phyloP scores from a whole-genome alignment of 2,113 vertebrate genomes.

The Lontra canadensis region DNA sequence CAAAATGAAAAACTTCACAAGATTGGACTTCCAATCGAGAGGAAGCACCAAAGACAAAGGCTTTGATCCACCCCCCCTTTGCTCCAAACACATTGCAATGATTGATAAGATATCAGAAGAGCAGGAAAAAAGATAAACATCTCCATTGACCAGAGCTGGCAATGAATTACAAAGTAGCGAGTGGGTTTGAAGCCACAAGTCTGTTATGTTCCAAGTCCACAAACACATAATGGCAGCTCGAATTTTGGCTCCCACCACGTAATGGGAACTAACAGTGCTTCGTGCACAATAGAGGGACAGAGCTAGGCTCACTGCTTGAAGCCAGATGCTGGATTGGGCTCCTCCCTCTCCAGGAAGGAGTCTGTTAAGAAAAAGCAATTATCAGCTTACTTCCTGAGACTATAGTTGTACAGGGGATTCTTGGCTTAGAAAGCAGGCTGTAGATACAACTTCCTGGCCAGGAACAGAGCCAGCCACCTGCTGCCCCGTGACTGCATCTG shows the following conservation, averaged over 20 bases:
- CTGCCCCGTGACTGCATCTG: background rate
- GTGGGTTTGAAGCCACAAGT: background rate
- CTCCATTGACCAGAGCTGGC: background rate
- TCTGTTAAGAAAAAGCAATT: conserved; percentile 33
- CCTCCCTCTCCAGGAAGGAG: background rate
- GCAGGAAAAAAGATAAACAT: background rate
- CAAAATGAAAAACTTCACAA: background rate
- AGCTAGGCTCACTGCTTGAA: background rate
- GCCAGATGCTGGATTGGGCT: background rate
- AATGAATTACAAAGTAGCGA: background rate
- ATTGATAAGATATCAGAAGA: background rate
- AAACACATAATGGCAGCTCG: background rate
- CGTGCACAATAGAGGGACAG: background rate
- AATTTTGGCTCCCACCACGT: background rate
- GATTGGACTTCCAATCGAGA: background rate
- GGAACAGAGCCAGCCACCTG: conserved; percentile 22
- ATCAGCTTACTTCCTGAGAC: background rate
- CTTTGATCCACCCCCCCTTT: background rate
- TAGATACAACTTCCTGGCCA: background rate
- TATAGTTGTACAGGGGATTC: background rate
- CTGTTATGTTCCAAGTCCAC: background rate
- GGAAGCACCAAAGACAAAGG: background rate
- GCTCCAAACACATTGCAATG: background rate
- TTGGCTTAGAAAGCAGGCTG: conserved; percentile 14
- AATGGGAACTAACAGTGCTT: background rate